phyloP scores from a whole-genome alignment of 1,140 invertebrate species.

The Hylaeus anthracinus region DNA sequence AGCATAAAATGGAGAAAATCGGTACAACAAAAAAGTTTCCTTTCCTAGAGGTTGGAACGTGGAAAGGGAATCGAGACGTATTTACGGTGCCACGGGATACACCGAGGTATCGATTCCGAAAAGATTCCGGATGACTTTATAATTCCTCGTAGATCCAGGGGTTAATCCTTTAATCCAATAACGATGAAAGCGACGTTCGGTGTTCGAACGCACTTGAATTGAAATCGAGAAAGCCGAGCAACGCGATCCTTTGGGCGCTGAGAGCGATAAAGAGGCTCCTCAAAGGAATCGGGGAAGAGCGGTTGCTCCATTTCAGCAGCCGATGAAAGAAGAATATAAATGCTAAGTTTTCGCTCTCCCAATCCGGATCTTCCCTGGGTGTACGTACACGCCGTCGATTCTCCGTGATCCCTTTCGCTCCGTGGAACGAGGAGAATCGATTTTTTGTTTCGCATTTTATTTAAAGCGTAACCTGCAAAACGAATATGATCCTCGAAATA shows the following conservation, averaged over 20 bases:
- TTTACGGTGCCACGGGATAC: not conserved
- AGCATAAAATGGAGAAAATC: too few species aligned
- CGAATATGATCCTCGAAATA: too few species aligned
- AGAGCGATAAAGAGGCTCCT: constrained; percentile 32
- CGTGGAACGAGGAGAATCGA: too few species aligned
- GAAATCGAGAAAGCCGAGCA: constrained; percentile 34
- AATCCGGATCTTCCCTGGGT: not conserved
- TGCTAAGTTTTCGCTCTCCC: constrained; percentile 36
- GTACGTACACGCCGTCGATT: not conserved
- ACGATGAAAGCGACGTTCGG: constrained; percentile 40
- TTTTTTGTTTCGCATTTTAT: too few species aligned
- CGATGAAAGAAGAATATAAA: constrained; percentile 43
- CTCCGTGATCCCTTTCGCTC: too few species aligned
- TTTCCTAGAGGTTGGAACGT: too few species aligned
- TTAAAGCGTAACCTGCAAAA: too few species aligned
- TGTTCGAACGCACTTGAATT: constrained; percentile 52
- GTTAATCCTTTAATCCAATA: constrained; percentile 52
- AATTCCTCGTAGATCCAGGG: constrained; percentile 31
- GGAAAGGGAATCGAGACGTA: not conserved
- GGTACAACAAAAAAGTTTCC: too few species aligned
- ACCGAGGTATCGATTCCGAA: constrained; percentile 3
- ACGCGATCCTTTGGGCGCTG: constrained; percentile 12
- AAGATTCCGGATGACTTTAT: constrained; percentile 26
- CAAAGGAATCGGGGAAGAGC: constrained; percentile 30
- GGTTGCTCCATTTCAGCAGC: constrained; percentile 32